These are phyloP conservation scores for Decapterus maruadsi DNA, from an alignment of 2,797 vertebrate genomes.

Conservation along the genomic window DNA sequence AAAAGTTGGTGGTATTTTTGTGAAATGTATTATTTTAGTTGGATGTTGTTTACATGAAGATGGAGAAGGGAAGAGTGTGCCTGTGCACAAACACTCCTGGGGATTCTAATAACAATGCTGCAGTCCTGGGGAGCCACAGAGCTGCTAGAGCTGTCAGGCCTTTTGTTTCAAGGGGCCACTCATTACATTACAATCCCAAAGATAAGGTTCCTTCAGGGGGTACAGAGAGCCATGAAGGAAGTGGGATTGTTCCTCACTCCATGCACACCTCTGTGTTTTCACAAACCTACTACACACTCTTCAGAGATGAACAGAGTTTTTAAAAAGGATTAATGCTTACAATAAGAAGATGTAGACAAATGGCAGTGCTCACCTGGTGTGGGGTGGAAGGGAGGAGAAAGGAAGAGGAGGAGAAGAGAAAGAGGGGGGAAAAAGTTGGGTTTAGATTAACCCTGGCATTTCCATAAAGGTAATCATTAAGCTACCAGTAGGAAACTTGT, in stretches of 20 bases:
- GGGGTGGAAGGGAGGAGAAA: slow-evolving; percentile 63
- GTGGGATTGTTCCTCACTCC: slow-evolving; percentile 81
- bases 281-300: slow-evolving; percentile 71
- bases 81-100: slow-evolving; percentile 81
- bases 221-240: slow-evolving; percentile 70
- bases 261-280: slow-evolving; percentile 74
- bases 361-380: slow-evolving; percentile 85
- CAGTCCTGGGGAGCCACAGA: slow-evolving; percentile 79
- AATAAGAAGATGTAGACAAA: slow-evolving; percentile 71
- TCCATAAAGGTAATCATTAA: slow-evolving; percentile 89
- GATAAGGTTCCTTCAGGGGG: slow-evolving; percentile 80
- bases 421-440: slow-evolving; percentile 66
- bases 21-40: slow-evolving; percentile 21
- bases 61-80: slow-evolving; percentile 68
- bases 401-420: slow-evolving; percentile 55
- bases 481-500: slow-evolving; percentile 89
- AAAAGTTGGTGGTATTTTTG: slow-evolving; percentile 4
- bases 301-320: slow-evolving; percentile 69
- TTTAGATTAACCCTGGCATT: slow-evolving; percentile 86
- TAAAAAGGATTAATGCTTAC: slow-evolving; percentile 73
- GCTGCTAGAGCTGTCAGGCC: slow-evolving; percentile 79
- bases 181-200: slow-evolving; percentile 86
- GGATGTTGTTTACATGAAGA: slow-evolving; percentile 56
- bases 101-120: slow-evolving; percentile 83
- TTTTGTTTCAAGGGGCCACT: slow-evolving; percentile 85